Base-by-base conservation (phyloP, 2,797 vertebrate genomes). In the Triplophysa yarkandensis region DNA sequence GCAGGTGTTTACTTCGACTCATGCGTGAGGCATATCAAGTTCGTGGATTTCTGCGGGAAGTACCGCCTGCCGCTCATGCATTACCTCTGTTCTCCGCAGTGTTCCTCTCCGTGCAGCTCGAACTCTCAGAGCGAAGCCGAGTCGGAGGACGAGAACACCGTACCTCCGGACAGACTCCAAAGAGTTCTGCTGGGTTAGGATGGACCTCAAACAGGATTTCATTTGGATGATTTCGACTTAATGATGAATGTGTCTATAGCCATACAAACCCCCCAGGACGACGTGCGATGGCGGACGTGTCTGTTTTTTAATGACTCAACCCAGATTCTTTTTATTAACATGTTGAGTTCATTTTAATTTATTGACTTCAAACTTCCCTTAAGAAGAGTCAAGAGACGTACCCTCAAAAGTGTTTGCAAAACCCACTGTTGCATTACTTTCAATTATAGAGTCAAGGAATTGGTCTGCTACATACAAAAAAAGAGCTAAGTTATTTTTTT, bases 31-130 rank as follows among this genome's bases (percentile, higher is more conserved):
- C 98, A 99, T 34, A 99, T 99, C 88, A 99, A 98, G 87, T 99
- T 99, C 4, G 96, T 99, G 83, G 98, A 99, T 89, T 99, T 99
- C 90, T 99, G 98, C 34, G 98, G 98, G 63, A 99, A 99, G 89
- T 99, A 98, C 43, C 95, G 97, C 2, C 93, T 99, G 54, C 98
- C 98, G 0, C 92, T 99, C 83, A 98, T 99, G 97, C 96, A 99
- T 89, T 99, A 99, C 90, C 90, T 99, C 89, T 99, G 98, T 89
- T 99, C 98, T 19, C 97, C 98, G 1, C 95, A 92, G 85, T 98
- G 97, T 87, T 97, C 94, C 25, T 95, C 95, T 21, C 95, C 97
- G 66, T 96, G 96, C 88, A 95, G 92, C 90, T 98, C 96, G 55
- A 95, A 95, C 74, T 95, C 95, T 4, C 96, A 96, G 88, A 99